Base-by-base conservation (phyloP, 1,140 invertebrate genomes). In the Drosophila pruinosa region DNA sequence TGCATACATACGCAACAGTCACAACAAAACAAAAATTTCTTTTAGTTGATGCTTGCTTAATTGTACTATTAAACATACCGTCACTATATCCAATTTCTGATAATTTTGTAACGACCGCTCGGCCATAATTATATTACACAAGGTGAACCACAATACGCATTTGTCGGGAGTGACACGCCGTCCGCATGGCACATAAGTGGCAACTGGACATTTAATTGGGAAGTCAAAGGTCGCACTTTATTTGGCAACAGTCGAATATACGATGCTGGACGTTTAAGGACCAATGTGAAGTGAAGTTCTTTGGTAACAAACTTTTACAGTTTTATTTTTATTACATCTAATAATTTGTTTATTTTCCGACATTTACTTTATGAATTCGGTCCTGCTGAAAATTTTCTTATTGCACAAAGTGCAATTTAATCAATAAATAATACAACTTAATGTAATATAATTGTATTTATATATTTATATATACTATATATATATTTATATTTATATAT, bases 61-160 rank as follows among this genome's bases (percentile, higher is more conserved):
- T n/a, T n/a, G n/a, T n/a, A n/a, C n/a, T n/a, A n/a, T n/a, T n/a
- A n/a, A 48, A 90, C 89, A 50, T 90, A 91, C 90, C 90, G 90
- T 91, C 90, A 91, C 75, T 91, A 89, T 89, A 89, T 91, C 90
- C 90, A 90, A 91, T 82, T 90, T 90, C 73, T 90, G 73, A 89
- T 91, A 89, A 72, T 91, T 90, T 81, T 75, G 77, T 82, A 91
- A 91, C 88, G 85, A 91, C 89, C 90, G 78, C 90, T 91, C 88
- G 90, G 90, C 90, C 90, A 91, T 91, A 91, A 90, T 91, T 90
- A 89, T 90, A 81, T 91, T 91, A 91, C 78, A 91, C 90, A 91
- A 89, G 77, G 81, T 90, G 86, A 78, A 90, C 90, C 79, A 78
- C 80, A 90, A 91, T 90, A 90, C 89, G 78, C 90, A 91, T 91